Percentiles rank a stretch among this genome's conserved stretches.
phyloP scores from a whole-genome alignment of 2,797 vertebrate species.

The Dryobates pubescens region DNA sequence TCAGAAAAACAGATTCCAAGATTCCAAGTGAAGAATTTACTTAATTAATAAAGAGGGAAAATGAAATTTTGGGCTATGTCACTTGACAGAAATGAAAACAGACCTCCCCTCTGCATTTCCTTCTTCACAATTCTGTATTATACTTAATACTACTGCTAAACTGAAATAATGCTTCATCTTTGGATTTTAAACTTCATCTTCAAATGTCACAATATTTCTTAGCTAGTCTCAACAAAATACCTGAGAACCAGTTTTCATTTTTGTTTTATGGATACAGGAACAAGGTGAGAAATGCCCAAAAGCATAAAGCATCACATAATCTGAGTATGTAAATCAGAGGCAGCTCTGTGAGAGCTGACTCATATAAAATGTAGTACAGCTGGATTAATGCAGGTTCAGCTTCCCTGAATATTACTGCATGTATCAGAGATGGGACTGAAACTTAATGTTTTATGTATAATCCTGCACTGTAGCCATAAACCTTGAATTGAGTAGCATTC shows the following conservation, averaged over 20 bases:
- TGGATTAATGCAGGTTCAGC: not conserved
- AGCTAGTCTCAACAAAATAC: not conserved
- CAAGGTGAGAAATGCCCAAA: not conserved
- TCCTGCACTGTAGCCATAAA: not conserved
- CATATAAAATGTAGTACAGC: accelerated
- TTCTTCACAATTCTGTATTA: not conserved
- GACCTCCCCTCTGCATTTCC: not conserved
- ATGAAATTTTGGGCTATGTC: not conserved
- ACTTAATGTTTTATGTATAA: not conserved
- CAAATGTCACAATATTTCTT: not conserved
- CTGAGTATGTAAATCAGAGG: not conserved
- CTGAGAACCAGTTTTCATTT: not conserved
- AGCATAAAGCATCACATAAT: not conserved
- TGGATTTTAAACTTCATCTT: not conserved
- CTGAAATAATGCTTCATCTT: not conserved
- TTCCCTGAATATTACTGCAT: not conserved
- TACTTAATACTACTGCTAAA: not conserved
- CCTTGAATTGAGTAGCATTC: not conserved
- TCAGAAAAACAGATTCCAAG: not conserved
- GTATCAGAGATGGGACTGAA: not conserved
- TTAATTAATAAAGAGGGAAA: not conserved
- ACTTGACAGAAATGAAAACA: not conserved
- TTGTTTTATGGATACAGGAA: not conserved
- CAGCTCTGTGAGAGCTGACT: not conserved
- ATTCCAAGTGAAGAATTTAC: not conserved